Conservation (phyloP, 2,113 vertebrate species). For the Pseudorasbora parva region DNA sequence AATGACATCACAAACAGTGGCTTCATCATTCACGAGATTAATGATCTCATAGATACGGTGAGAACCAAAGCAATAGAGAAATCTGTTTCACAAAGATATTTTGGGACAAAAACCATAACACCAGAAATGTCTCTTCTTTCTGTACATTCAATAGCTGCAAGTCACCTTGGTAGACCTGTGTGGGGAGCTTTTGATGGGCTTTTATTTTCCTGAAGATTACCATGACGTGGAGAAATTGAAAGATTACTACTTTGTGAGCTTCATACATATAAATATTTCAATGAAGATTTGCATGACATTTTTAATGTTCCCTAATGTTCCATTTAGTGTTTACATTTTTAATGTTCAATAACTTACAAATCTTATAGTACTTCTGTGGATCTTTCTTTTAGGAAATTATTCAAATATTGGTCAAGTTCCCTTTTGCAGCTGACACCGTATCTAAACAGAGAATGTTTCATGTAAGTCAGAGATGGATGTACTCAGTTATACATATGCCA, state of each 20-base stretch:
- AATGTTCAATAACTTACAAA: background rate
- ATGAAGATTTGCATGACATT: background rate
- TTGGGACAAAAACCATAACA: background rate
- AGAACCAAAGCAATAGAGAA: conserved; percentile 31
- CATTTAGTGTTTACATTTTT: no score
- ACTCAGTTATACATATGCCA: background rate
- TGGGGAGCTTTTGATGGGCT: accelerated
- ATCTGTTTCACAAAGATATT: background rate
- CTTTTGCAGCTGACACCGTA: conserved; percentile 2
- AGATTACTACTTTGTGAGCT: background rate
- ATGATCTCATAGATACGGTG: conserved; percentile 38
- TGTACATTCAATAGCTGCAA: conserved; percentile 15
- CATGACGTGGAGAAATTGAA: background rate
- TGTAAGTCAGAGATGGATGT: background rate
- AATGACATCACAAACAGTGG: conserved; percentile 15
- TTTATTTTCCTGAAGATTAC: accelerated
- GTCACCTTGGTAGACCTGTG: accelerated
- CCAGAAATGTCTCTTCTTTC: background rate
- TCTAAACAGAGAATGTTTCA: conserved; percentile 61
- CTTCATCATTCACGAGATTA: conserved; percentile 57
- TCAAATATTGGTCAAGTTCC: background rate
- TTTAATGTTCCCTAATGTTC: conserved; percentile 1
- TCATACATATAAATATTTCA: background rate
- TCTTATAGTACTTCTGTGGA: conserved; percentile 16
- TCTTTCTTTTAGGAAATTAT: conserved; percentile 43